Evolutionary conservation across 1,140 invertebrate species (phyloP), one percentile per base, ranked within the genome.

Genomic region (Dendroctonus valens): DNA sequence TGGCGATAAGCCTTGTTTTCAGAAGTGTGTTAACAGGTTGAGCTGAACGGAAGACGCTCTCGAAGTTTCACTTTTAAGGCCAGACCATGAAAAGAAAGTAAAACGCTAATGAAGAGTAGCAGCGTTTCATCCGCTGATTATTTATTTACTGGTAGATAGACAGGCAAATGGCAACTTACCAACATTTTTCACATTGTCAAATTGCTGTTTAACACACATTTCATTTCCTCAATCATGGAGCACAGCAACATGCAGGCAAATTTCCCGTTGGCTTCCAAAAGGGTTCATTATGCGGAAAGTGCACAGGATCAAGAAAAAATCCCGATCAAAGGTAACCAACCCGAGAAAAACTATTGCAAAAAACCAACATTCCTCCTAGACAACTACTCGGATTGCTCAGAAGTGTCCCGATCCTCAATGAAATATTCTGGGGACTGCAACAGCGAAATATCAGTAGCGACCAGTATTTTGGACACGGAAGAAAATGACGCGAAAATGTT

Each of bases 381-480:
- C 53, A 48, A 46, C 15, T 38, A 26, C 37, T 48, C 57, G 48
- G 41, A 12, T 6, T n/a, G 15, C 42, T 65, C 62, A 41, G 62
- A 65, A 65, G 26, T 46, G 7, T 65, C 62, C 5, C 55, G 42
- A 57, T 64, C 61, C 6, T 64, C 53, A 26, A 11, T 54, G 0
- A 57, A 59, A 14, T 59, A 15, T 59, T 39, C 55, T 5, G 68
- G 64, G 0, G 68, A 66, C 14, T 50, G 38, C 7, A 64, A 69
- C 44, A 69, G 68, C 49, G 63, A 59, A 42, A 54, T 48, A 6
- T 69, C 68, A 38, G 58, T 69, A 7, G 50, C 46, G 37, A 66
- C 69, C 5, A 67, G 65, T 15, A 63, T 70, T 37, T 59, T 62
- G 39, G 69, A 70, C 9, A 26, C 55, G 51, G 64, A 41, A 0